Evolutionary conservation across 1,140 invertebrate species (phyloP).

Genomic region (Cotesia typhae): DNA sequence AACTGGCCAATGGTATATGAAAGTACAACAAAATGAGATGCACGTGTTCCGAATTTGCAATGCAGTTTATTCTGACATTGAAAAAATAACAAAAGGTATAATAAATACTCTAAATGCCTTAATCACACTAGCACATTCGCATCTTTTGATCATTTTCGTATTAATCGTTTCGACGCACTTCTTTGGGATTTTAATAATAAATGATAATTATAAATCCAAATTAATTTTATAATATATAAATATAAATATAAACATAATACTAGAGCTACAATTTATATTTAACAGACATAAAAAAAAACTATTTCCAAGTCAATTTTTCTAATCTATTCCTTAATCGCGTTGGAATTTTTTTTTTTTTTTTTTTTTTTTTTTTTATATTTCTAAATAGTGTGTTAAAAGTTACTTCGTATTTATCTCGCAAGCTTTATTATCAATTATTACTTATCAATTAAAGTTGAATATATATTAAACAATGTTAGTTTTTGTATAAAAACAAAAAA

Average conservation of each 20-base stretch:
- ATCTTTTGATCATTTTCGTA: slow-evolving; percentile 55
- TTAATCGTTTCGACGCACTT: slow-evolving; percentile 48
- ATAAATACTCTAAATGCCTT: slow-evolving; percentile 61
- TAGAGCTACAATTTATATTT: slow-evolving; percentile 31
- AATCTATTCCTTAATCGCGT: too few relatives aligned
- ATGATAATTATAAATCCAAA: slow-evolving; percentile 25
- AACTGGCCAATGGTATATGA: slow-evolving; percentile 38
- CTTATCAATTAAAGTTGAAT: too few relatives aligned
- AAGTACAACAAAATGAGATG: slow-evolving; percentile 43
- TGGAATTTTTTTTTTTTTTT: too few relatives aligned
- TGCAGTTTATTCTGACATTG: slow-evolving; percentile 54
- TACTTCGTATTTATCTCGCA: too few relatives aligned
- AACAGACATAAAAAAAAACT: slow-evolving; percentile 23
- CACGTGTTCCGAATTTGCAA: slow-evolving; percentile 40
- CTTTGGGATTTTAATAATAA: slow-evolving; percentile 37
- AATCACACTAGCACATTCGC: slow-evolving; percentile 56
- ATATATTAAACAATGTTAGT: too few relatives aligned
- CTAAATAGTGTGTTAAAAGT: too few relatives aligned
- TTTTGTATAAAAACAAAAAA: too few relatives aligned
- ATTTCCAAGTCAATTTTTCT: slow-evolving; percentile 3
- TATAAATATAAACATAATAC: slow-evolving; percentile 25
- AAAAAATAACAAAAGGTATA: slow-evolving; percentile 58
- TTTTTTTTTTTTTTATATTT: too few relatives aligned
- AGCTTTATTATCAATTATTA: too few relatives aligned
- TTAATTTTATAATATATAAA: slow-evolving; percentile 42